Evolutionary conservation across 2,113 vertebrate species (phyloP).

Genomic region (Cryptomyrus ogoouensis): DNA sequence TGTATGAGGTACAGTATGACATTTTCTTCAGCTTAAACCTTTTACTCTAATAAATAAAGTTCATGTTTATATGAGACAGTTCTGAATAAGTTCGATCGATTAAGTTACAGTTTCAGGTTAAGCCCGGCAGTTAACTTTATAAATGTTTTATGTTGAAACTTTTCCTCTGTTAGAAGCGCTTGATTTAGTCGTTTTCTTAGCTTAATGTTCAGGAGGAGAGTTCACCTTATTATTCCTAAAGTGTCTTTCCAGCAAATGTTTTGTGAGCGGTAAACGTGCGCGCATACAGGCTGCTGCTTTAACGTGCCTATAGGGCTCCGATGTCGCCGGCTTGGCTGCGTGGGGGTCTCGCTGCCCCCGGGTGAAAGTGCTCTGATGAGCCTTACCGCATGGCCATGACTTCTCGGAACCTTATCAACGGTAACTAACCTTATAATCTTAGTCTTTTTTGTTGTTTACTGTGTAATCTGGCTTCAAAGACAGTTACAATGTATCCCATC

Average conservation of each 20-base stretch:
- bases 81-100: not conserved
- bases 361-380: slow-evolving; percentile 32
- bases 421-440: slow-evolving; percentile 51
- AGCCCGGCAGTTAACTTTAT: not conserved
- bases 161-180: not conserved
- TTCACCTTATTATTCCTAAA: not conserved
- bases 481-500: not conserved
- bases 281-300: not conserved
- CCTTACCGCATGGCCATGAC: slow-evolving; percentile 66
- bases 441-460: not conserved
- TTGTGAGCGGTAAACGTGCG: not conserved
- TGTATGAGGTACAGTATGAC: not conserved
- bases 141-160: not conserved
- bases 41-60: not conserved
- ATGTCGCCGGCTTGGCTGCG: slow-evolving; percentile 56
- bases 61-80: not conserved
- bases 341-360: slow-evolving; percentile 21
- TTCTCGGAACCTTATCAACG: slow-evolving; percentile 74
- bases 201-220: not conserved
- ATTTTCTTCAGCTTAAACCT: not conserved
- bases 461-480: not conserved
- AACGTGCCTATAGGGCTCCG: not conserved
- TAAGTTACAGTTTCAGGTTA: not conserved
- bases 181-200: not conserved
- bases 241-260: not conserved